Base-by-base conservation (phyloP, 2,113 vertebrate genomes). In the Equus quagga region DNA sequence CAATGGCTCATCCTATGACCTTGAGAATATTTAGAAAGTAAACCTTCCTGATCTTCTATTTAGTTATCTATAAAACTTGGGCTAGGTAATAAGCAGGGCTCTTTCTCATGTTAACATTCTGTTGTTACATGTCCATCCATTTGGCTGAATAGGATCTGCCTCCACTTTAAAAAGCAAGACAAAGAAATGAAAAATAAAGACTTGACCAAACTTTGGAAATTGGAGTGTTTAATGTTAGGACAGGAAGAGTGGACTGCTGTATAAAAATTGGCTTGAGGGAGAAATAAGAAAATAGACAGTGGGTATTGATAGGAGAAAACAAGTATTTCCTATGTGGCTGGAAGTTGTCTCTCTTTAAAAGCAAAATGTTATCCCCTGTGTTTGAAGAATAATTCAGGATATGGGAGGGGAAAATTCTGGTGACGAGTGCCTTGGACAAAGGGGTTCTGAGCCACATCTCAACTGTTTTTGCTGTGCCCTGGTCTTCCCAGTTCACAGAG, bases 101-200 rank as follows among this genome's bases (percentile, higher is more conserved):
- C 0, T 24, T 84, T 51, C 21, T 33, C 44, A 65, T 11, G 3
- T 12, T 51, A 56, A 21, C 17, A 4, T 88, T 51, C 58, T 33
- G 6, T 86, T 24, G 12, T 65, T 36, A 49, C 26, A 14, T 19
- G 14, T 58, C 26, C 21, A 33, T 31, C 26, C 41, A 58, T 21
- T 60, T 82, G 95, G 79, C 54, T n/a, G 64, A 89, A 67, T 26
- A 67, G 91, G 80, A 60, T 89, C 44, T 89, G 21, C 28, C n/a
- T 62, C 51, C 62, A 15, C 46, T 46, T 70, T 54, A 41, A 19
- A 67, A 93, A 58, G 21, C 13, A 83, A 93, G 36, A 49, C 10
- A 26, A 36, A 56, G 31, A 62, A 51, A 72, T 33, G 31, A 33
- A 19, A 83, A 79, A 26, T 8, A n/a, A 70, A 79, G 64, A 51